phyloP scores from a whole-genome alignment of 1,140 invertebrate genomes.

The Drosophila ercepeae region DNA sequence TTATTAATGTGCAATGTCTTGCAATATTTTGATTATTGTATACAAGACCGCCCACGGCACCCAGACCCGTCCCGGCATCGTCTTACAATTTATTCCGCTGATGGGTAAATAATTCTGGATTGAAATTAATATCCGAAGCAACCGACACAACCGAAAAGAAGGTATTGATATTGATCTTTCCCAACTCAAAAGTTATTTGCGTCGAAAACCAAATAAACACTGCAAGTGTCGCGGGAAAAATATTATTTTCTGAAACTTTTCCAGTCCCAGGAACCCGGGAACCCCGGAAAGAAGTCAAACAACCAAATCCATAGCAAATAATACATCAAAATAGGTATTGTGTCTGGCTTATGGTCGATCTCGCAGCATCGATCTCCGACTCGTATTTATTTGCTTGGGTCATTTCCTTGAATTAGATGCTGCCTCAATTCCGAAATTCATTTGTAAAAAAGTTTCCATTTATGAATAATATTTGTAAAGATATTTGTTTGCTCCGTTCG shows the following conservation, averaged over 20 bases:
- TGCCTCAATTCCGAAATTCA: conserved; percentile 25
- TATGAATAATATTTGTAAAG: conserved; percentile 49
- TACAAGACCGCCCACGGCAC: conserved; percentile 33
- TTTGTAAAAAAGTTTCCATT: conserved; percentile 47
- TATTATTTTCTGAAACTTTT: conserved; percentile 23
- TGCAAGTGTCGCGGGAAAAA: conserved; percentile 1
- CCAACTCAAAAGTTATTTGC: conserved; percentile 4
- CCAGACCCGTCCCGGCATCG: conserved; percentile 11
- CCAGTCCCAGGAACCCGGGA: conserved; percentile 12
- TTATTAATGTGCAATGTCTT: conserved; percentile 69
- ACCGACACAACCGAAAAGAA: too few species aligned
- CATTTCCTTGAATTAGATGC: conserved; percentile 37
- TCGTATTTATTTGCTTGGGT: conserved; percentile 35
- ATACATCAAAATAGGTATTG: conserved; percentile 16
- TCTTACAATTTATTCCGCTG: conserved; percentile 41
- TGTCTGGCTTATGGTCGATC: conserved; percentile 20
- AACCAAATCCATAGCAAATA: conserved; percentile 18
- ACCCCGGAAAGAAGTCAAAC: neutral
- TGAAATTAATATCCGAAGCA: conserved; percentile 38
- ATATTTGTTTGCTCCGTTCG: conserved; percentile 18
- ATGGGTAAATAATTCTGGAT: conserved; percentile 14
- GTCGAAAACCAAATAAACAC: conserved; percentile 17
- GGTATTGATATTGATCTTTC: conserved; percentile 5
- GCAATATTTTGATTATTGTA: conserved; percentile 73
- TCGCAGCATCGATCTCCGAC: conserved; percentile 1